Evolutionary conservation across 64 coral and sea anemone genomes (phyloP).

Genomic region (Pachyseris speciosa): DNA sequence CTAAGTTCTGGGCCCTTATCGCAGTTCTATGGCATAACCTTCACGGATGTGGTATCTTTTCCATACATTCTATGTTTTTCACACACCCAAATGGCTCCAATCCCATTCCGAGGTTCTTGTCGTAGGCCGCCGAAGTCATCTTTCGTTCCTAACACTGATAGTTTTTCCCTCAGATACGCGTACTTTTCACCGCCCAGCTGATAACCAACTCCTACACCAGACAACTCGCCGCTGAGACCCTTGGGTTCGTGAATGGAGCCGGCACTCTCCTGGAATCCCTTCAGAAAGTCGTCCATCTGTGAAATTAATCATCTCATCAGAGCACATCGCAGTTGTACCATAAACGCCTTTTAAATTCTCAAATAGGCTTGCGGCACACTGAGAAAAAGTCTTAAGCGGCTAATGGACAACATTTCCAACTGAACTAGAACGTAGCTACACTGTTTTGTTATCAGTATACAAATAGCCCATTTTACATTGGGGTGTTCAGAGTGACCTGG

Average conservation of each 20-base stretch:
- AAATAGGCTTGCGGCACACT: no score
- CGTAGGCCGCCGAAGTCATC: constrained; percentile 73
- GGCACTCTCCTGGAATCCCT: constrained; percentile 38
- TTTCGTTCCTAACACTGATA: constrained; percentile 25
- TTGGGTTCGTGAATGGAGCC: constrained; percentile 65
- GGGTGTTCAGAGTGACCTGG: no score
- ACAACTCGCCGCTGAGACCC: constrained; percentile 14
- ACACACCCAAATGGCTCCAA: constrained; percentile 83
- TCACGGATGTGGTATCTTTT: neutral
- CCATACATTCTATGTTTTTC: constrained; percentile 38
- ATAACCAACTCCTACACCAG: constrained; percentile 24
- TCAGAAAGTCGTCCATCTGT: constrained; percentile 70
- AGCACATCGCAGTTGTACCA: no score
- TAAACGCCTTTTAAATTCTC: no score
- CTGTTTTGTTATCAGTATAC: no score
- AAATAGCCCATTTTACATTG: no score
- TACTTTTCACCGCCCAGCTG: constrained; percentile 65
- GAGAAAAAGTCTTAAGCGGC: no score
- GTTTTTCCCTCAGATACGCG: constrained; percentile 2
- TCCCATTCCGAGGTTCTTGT: constrained; percentile 67
- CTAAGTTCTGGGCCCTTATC: neutral
- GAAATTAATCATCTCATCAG: neutral
- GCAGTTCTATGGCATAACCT: neutral
- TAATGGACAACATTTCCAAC: no score
- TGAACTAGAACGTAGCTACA: no score